Evolutionary conservation across 2,888 invertebrate genomes (phyloP).

Genomic region (Strigamia maritima): DNA sequence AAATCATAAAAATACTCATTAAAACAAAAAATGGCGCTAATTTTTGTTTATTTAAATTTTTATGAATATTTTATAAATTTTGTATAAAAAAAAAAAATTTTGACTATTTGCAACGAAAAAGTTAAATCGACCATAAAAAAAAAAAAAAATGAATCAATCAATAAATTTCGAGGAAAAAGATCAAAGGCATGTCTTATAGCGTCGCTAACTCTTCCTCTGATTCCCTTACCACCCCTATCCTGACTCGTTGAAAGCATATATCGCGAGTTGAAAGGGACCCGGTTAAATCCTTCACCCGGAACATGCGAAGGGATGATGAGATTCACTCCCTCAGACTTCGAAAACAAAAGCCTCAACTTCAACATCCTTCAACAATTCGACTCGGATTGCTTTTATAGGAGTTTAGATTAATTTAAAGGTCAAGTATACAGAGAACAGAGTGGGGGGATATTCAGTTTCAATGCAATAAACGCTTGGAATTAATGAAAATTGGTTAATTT

Average conservation of each 20-base stretch:
- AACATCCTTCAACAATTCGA: background rate
- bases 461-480: too few species aligned
- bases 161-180: background rate
- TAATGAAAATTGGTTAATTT: too few species aligned
- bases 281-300: conserved; percentile 22
- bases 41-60: too few species aligned
- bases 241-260: background rate
- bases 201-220: background rate
- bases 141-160: too few species aligned
- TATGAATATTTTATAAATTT: too few species aligned
- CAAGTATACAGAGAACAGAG: too few species aligned
- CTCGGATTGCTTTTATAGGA: background rate
- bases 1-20: too few species aligned
- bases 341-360: background rate
- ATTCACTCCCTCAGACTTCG: background rate
- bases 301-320: conserved; percentile 6
- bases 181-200: background rate
- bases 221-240: background rate
- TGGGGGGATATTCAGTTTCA: too few species aligned
- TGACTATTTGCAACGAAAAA: too few species aligned
- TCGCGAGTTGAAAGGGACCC: background rate
- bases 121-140: too few species aligned
- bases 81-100: too few species aligned
- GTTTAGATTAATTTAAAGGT: background rate
- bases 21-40: too few species aligned